Evolutionary conservation across 2,113 vertebrate species (phyloP).

Genomic region (Alces alces): DNA sequence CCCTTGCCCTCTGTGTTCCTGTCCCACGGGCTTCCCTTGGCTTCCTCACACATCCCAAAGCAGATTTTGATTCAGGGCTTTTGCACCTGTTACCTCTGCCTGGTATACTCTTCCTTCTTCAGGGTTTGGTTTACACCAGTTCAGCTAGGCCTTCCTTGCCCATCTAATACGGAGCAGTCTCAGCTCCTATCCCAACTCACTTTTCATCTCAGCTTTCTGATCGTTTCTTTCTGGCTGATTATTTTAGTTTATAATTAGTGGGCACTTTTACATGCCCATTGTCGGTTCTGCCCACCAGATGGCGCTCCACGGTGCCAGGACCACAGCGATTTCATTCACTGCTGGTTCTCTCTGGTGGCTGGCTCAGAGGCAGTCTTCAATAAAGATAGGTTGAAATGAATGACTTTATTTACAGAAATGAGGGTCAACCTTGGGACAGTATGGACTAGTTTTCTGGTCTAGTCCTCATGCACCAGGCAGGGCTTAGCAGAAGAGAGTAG

Average conservation of each 20-base stretch:
- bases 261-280: not conserved
- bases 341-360: not conserved
- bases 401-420: conserved; percentile 61
- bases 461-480: not conserved
- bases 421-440: not conserved
- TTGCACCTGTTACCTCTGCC: not conserved
- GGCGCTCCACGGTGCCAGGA: not conserved
- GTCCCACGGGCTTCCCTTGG: not conserved
- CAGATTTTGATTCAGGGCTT: not conserved
- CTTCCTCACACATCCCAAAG: not conserved
- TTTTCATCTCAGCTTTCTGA: not conserved
- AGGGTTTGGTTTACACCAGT: not conserved
- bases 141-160: not conserved
- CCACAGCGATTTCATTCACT: not conserved
- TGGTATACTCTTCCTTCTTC: not conserved
- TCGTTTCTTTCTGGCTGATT: not conserved
- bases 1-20: not conserved
- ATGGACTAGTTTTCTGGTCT: not conserved
- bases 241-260: not conserved
- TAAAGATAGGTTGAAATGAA: not conserved
- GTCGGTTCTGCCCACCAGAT: conserved; percentile 3
- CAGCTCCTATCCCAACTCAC: not conserved
- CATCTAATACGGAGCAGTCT: not conserved
- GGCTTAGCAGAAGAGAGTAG: not conserved
- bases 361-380: not conserved